Conservation (phyloP, 2,797 vertebrate species). For the Arremon aurantiirostris region DNA sequence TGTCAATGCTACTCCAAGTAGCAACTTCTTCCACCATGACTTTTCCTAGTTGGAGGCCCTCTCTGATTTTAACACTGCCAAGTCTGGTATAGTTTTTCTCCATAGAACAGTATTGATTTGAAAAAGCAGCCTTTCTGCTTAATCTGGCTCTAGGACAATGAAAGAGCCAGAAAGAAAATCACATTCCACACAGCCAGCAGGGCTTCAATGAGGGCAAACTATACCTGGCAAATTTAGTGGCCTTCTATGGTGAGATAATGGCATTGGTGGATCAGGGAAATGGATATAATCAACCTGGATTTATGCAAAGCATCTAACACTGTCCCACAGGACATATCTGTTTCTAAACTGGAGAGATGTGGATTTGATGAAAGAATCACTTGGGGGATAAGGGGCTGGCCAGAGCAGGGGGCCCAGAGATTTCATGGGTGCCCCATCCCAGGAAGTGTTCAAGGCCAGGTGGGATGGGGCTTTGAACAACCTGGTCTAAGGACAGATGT, state of each 20-base stretch:
- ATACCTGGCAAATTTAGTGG: too few relatives aligned
- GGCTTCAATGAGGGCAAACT: background rate
- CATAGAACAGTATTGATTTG: background rate
- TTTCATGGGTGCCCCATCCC: background rate
- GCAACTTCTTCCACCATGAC: background rate
- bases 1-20: background rate
- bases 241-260: rapidly evolving
- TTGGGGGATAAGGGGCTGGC: rapidly evolving
- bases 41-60: background rate
- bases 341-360: background rate
- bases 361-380: background rate
- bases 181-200: background rate
- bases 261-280: background rate
- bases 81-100: background rate
- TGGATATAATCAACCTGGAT: background rate
- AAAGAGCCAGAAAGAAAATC: background rate
- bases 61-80: background rate
- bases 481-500: background rate
- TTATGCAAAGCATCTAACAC: background rate
- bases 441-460: background rate
- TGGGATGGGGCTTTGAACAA: background rate
- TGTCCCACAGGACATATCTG: background rate
- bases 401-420: background rate
- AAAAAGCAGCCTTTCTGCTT: background rate
- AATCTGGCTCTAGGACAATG: background rate